Base-by-base conservation (phyloP, 2,888 invertebrate species). In the Argynnis bischoffii region DNA sequence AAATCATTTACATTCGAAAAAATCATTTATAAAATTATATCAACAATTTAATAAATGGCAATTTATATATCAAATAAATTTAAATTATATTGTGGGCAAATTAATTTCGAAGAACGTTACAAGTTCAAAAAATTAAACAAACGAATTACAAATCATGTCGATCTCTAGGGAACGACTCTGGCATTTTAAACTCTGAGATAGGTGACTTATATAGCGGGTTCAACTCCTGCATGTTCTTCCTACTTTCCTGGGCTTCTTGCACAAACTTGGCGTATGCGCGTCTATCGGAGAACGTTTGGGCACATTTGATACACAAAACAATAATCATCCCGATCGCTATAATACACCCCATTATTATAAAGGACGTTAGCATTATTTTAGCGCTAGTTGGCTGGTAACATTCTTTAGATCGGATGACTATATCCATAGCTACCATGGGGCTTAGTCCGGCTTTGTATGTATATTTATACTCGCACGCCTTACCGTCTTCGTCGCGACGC, bases 161-260 rank as follows among this genome's bases (percentile, higher is more conserved):
- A 77, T 92, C 92, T 64, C 92, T 87, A 26, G 89, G 89, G 77
- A 83, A 92, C 2, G 87, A 81, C 50, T 92, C 87, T 14, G 95
- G 95, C 69, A 95, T 89, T 69, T 83, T 84, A 74, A 94, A 95
- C 64, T 87, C 84, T 0, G 91, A 90, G 16, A 94, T 90, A 1
- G 95, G 94, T n/a, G 94, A 93, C 73, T 90, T 93, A 74, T 95
- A 96, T 69, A 96, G 77, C 0, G 95, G 95, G 79, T 95, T 95
- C 69, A 93, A 75, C 60, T 89, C 85, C 66, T 88, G 88, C 82
- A 87, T 85, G 55, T 87, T 77, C 55, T 86, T 81, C 64, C 86
- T 83, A 59, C 90, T 90, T 64, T 86, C 87, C 66, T 89, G 79
- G 0, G 92, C 90, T 75, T 93, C 91, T 48, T 88, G 81, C 6